Conservation (phyloP, 2,888 invertebrate genomes). For the Beris morrisii region DNA sequence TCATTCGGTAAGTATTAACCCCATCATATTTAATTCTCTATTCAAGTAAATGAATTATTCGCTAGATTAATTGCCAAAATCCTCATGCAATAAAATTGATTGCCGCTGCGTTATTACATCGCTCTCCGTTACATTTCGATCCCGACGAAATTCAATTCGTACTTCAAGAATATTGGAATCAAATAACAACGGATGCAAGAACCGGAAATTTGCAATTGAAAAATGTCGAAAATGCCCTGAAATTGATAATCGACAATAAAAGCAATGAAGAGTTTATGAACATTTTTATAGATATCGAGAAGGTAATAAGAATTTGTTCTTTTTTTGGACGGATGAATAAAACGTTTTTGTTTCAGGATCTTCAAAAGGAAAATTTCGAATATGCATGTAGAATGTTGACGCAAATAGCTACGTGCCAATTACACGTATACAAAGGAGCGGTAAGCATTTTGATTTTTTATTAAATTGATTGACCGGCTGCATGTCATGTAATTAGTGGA, state of each 20-base stretch:
- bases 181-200: conserved; percentile 47
- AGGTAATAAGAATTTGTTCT: conserved; percentile 18
- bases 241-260: conserved; percentile 43
- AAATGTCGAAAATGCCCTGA: conserved; percentile 44
- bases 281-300: conserved; percentile 32
- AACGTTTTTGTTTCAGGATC: conserved; percentile 23
- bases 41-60: neutral
- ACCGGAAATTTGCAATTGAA: conserved; percentile 38
- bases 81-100: conserved; percentile 44
- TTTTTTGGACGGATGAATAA: neutral
- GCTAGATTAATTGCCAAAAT: conserved; percentile 50
- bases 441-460: conserved; percentile 43
- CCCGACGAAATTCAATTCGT: conserved; percentile 53
- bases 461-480: neutral
- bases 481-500: too few species aligned
- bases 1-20: conserved; percentile 47
- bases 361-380: conserved; percentile 38
- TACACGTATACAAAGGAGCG: conserved; percentile 50
- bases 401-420: conserved; percentile 49
- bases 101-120: conserved; percentile 47
- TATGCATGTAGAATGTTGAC: conserved; percentile 46
- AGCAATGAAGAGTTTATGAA: conserved; percentile 49
- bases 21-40: neutral
- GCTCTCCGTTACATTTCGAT: conserved; percentile 48
- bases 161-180: conserved; percentile 50